Conservation (phyloP, 92 coral and sea anemone genomes). For the Zoanthus sansibaricus region DNA sequence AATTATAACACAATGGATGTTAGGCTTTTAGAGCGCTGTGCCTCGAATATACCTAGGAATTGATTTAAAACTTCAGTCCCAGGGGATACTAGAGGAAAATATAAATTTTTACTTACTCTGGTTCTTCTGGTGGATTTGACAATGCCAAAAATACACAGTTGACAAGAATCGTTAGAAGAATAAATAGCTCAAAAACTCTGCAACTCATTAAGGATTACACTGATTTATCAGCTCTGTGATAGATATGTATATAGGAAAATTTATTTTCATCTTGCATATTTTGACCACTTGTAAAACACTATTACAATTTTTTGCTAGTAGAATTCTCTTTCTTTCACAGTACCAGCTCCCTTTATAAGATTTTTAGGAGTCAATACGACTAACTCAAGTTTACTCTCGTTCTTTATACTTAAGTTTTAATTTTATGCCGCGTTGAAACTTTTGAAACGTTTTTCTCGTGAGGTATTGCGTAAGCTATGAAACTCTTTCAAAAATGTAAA, state of each 20-base stretch:
- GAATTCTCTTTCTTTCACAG: too few species aligned
- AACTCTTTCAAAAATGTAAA: too few species aligned
- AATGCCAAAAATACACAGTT: conserved; percentile 94
- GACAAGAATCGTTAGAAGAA: conserved; percentile 84
- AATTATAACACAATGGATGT: neutral
- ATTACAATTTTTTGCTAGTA: too few species aligned
- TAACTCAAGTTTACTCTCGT: too few species aligned
- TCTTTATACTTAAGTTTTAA: too few species aligned
- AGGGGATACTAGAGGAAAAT: neutral
- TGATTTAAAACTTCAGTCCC: neutral
- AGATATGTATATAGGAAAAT: neutral
- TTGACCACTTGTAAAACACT: too few species aligned
- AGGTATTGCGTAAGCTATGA: too few species aligned
- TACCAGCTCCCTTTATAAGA: too few species aligned
- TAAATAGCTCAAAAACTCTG: conserved; percentile 92
- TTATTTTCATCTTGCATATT: too few species aligned
- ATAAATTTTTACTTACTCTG: conserved; percentile 83
- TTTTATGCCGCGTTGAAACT: too few species aligned
- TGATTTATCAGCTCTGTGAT: neutral
- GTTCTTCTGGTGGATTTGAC: conserved; percentile 92
- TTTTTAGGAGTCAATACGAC: too few species aligned
- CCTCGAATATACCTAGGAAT: neutral
- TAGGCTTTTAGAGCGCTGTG: neutral
- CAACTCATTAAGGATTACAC: conserved; percentile 54
- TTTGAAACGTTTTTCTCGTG: neutral